A percentile compares a stretch with the other conserved stretches of the same genome.
Evolutionary conservation across 2,113 vertebrate species (phyloP).

Genomic region (Coptodon rendalli): DNA sequence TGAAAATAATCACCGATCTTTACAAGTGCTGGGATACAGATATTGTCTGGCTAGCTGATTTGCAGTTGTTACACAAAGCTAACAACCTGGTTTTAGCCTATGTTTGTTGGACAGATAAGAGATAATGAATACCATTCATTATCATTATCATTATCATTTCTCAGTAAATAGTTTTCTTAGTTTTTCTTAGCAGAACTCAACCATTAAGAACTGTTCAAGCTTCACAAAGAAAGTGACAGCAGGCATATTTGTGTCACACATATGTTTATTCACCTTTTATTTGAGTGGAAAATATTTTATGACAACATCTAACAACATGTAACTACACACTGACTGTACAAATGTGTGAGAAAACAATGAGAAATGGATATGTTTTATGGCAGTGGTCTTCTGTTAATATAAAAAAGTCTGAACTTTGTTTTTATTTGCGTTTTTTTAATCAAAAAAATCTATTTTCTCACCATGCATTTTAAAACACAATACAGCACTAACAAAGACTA

Average conservation of each 20-base stretch:
- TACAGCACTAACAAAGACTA: slow-evolving; percentile 77
- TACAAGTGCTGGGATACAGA: neutral
- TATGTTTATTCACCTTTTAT: slow-evolving; percentile 63
- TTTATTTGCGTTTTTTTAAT: slow-evolving; percentile 51
- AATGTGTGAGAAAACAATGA: slow-evolving; percentile 39
- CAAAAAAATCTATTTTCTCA: slow-evolving; percentile 69
- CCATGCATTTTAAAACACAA: slow-evolving; percentile 86
- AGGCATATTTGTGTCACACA: slow-evolving; percentile 36
- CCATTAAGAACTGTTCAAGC: neutral
- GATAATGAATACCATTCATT: neutral
- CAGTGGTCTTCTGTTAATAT: slow-evolving; percentile 56
- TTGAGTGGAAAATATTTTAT: slow-evolving; percentile 60
- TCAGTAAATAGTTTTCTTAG: neutral
- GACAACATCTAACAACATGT: slow-evolving; percentile 56
- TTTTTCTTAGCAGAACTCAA: neutral
- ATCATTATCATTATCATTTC: neutral
- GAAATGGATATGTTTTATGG: slow-evolving; percentile 29
- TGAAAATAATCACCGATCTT: neutral
- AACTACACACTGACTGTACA: slow-evolving; percentile 66
- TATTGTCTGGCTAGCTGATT: neutral
- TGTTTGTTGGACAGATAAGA: neutral
- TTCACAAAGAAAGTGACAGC: neutral
- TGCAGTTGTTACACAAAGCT: neutral
- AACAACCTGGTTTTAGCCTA: neutral
- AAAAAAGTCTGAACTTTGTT: slow-evolving; percentile 60